These are phyloP conservation scores for Cenopis cana DNA, from an alignment of 2,888 invertebrate genomes.

Conservation along the genomic window DNA sequence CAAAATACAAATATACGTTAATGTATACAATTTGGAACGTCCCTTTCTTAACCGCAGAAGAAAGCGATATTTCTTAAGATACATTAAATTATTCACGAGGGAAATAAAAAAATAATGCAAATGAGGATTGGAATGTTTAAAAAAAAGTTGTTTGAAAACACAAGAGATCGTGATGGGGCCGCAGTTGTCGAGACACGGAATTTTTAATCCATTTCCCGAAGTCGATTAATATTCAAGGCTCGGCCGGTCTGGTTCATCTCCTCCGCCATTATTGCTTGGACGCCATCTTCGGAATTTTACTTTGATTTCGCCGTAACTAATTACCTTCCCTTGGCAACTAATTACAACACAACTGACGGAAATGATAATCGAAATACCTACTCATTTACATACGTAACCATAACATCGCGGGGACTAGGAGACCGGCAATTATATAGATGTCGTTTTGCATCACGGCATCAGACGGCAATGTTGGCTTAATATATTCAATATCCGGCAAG, in stretches of 20 bases:
- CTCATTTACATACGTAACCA: conserved; percentile 59
- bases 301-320: conserved; percentile 79
- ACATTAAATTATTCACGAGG: conserved; percentile 84
- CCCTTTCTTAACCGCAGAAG: conserved; percentile 54
- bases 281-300: conserved; percentile 67
- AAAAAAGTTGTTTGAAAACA: conserved; percentile 82
- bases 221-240: conserved; percentile 85
- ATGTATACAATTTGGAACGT: conserved; percentile 42
- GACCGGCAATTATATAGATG: conserved; percentile 73
- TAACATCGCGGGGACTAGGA: conserved; percentile 52
- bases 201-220: conserved; percentile 85
- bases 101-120: conserved; percentile 80
- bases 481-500: conserved; percentile 84
- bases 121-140: conserved; percentile 76
- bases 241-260: conserved; percentile 85
- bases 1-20: not conserved
- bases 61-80: conserved; percentile 76
- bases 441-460: conserved; percentile 72
- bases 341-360: conserved; percentile 52
- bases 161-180: conserved; percentile 73
- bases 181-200: conserved; percentile 77
- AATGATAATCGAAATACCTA: conserved; percentile 46
- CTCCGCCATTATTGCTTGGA: conserved; percentile 80
- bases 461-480: conserved; percentile 77
- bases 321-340: conserved; percentile 74